Conservation (phyloP, 2,888 invertebrate species). For the Agelastica alni region DNA sequence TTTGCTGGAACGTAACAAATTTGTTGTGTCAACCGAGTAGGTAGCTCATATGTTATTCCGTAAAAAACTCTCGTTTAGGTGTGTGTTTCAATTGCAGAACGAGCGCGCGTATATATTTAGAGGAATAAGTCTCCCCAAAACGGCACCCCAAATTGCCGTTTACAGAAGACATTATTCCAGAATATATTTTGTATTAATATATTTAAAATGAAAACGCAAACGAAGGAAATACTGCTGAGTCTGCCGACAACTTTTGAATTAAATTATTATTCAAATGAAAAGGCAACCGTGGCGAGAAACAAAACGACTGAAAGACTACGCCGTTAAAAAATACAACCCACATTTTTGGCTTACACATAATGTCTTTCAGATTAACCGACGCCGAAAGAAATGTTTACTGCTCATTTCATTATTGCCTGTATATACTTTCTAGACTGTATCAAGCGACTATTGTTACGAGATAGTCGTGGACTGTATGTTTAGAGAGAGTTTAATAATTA, state of each 20-base stretch:
- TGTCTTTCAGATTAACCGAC: no score
- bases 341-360: no score
- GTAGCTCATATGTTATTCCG: slow-evolving; percentile 6
- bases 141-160: slow-evolving; percentile 35
- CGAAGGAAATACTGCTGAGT: slow-evolving; percentile 46
- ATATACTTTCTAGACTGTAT: no score
- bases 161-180: slow-evolving; percentile 41
- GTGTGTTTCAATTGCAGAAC: slow-evolving; percentile 21
- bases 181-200: slow-evolving; percentile 48
- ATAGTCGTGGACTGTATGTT: no score
- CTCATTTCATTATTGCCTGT: no score
- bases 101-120: slow-evolving; percentile 6
- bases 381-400: no score
- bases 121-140: slow-evolving; percentile 2
- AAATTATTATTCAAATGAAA: slow-evolving; percentile 54
- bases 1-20: no score
- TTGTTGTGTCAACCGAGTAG: no score
- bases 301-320: slow-evolving; percentile 18
- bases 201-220: slow-evolving; percentile 51
- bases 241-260: slow-evolving; percentile 48
- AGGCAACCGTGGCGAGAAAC: slow-evolving; percentile 41
- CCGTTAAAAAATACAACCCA: slow-evolving; percentile 16
- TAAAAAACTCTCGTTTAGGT: slow-evolving; percentile 5
- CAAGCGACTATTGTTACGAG: no score
- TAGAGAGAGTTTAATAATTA: no score